These are phyloP conservation scores for Troglohyphantes excavatus DNA, from an alignment of 2,888 invertebrate species.

Conservation along the genomic window DNA sequence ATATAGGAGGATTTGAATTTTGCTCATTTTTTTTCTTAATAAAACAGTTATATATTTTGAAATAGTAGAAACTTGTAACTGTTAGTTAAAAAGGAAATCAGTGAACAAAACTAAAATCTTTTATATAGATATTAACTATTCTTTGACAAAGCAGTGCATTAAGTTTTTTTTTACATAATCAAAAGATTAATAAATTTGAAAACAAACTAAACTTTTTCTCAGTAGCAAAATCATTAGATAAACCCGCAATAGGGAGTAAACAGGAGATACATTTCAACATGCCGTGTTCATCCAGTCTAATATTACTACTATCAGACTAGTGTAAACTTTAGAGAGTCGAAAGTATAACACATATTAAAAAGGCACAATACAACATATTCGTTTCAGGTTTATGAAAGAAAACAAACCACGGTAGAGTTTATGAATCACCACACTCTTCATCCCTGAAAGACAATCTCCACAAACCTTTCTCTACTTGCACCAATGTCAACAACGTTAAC, in stretches of 20 bases:
- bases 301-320: neutral
- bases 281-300: neutral
- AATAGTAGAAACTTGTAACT: no score
- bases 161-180: neutral
- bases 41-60: no score
- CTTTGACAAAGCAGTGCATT: no score
- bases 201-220: neutral
- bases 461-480: constrained; percentile 10
- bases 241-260: neutral
- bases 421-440: neutral
- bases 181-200: neutral
- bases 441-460: no score
- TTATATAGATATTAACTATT: no score
- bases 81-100: no score
- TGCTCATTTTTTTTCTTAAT: no score
- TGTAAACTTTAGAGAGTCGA: neutral
- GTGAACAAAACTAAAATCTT: no score
- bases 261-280: neutral
- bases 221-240: neutral
- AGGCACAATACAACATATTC: neutral
- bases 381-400: neutral
- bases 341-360: neutral
- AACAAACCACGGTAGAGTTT: neutral
- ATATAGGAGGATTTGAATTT: no score
- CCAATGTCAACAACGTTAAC: constrained; percentile 22